Evolutionary conservation across 1,140 invertebrate genomes (phyloP).

Genomic region (Campoletis sonorensis): DNA sequence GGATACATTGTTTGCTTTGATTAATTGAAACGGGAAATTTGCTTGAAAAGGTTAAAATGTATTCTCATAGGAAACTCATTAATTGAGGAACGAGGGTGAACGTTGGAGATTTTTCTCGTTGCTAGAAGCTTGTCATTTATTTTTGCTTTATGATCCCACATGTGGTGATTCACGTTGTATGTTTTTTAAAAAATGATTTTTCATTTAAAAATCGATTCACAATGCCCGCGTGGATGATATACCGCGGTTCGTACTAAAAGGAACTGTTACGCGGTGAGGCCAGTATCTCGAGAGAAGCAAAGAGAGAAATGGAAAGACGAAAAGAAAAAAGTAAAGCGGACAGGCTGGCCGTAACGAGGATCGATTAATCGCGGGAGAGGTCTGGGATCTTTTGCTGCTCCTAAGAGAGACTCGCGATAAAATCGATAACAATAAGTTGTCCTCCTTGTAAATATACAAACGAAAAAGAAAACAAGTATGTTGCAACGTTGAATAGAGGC

Average conservation of each 20-base stretch:
- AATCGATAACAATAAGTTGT: constrained; percentile 20
- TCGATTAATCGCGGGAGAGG: constrained; percentile 10
- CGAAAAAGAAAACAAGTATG: neutral
- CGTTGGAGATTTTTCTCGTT: neutral
- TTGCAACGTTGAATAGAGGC: neutral
- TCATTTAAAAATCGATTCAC: constrained; percentile 18
- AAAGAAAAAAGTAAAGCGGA: neutral
- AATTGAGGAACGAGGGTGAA: too few relatives aligned
- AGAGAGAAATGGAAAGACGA: neutral
- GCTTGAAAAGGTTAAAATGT: too few relatives aligned
- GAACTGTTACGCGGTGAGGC: neutral
- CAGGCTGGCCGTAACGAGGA: constrained; percentile 26
- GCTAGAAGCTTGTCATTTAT: neutral
- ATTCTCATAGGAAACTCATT: too few relatives aligned
- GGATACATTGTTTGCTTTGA: too few relatives aligned
- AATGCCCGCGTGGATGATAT: constrained; percentile 3
- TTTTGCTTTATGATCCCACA: too few relatives aligned
- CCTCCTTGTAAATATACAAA: neutral
- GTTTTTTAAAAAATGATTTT: neutral
- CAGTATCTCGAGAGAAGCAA: neutral
- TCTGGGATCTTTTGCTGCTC: neutral
- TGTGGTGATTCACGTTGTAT: neutral
- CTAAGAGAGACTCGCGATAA: constrained; percentile 19
- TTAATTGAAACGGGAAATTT: too few relatives aligned
- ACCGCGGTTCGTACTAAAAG: neutral